phyloP scores from a whole-genome alignment of 2,797 vertebrate genomes.

The Mormyrops attenuatus region DNA sequence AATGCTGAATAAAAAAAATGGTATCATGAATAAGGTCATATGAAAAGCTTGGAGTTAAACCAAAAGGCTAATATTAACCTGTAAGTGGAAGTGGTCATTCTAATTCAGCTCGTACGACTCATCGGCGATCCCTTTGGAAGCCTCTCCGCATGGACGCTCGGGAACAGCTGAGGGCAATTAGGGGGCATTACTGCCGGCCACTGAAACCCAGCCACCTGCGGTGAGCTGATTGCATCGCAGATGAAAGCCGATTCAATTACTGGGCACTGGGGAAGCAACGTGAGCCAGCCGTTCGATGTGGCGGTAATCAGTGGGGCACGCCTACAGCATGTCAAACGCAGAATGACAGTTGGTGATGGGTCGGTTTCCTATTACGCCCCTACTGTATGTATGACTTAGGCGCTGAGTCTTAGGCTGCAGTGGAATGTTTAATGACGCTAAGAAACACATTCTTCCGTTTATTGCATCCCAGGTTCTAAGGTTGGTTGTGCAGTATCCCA shows the following conservation, averaged over 20 bases:
- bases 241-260: constrained; percentile 58
- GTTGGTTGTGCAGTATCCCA: not conserved
- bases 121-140: not conserved
- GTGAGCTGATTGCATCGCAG: constrained; percentile 50
- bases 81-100: not conserved
- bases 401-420: not conserved
- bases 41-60: not conserved
- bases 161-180: constrained; percentile 37
- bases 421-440: not conserved
- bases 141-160: not conserved
- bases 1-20: not conserved
- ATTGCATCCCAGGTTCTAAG: not conserved
- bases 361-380: not conserved
- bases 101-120: not conserved
- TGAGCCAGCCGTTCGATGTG: constrained; percentile 41
- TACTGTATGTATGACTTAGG: not conserved
- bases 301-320: constrained; percentile 33
- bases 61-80: not conserved
- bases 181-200: constrained; percentile 62
- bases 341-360: not conserved
- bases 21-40: not conserved
- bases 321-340: not conserved
- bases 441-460: not conserved
- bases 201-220: constrained; percentile 56
- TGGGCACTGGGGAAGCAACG: constrained; percentile 47